Base-by-base conservation (phyloP, 1,140 invertebrate species). In the Papilio machaon region DNA sequence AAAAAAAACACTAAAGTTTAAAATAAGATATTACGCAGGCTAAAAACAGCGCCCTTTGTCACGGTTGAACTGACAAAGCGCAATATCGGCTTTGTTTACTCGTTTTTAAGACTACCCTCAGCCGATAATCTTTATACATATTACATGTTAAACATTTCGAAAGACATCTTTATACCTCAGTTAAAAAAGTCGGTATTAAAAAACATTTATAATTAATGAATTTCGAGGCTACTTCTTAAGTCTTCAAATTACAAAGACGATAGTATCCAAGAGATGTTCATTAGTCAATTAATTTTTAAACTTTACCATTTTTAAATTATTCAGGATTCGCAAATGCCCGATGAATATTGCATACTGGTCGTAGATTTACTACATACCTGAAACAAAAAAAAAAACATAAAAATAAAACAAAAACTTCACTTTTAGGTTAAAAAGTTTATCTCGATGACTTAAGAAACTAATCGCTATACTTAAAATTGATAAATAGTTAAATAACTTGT, bases 291-390 rank as follows among this genome's bases (percentile, higher is more conserved):
- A 49, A 0, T 13, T 0, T 49, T 3, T 49, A 49, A 52, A 52
- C 15, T 17, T 52, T 52, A 52, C 49, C 49, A 52, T 52, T 17
- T 17, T 17, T 52, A 52, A 17, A 52, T 15, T 52, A 52, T 17
- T 6, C 49, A 60, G 8, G 10, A 19, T 2, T n/a, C 58, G 19
- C 54, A 11, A 60, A 23, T 60, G 9, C n/a, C 58, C n/a, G n/a
- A 60, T 60, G 58, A 23, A 60, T 9, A 19, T 15, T 8, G 10
- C n/a, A 3, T 60, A n/a, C 60, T 23, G 60, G 60, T 30, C 23
- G 23, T 64, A 64, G 60, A 60, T 60, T 19, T 64, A 15, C 5
- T 64, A 64, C 60, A 64, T 64, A 64, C 60, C 60, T 64, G 60
- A 30, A 64, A 64, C 60, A 64, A 64, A 64, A 64, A 64, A 64